phyloP scores from a whole-genome alignment of 2,888 invertebrate species.

The Ctenicera cuprea region DNA sequence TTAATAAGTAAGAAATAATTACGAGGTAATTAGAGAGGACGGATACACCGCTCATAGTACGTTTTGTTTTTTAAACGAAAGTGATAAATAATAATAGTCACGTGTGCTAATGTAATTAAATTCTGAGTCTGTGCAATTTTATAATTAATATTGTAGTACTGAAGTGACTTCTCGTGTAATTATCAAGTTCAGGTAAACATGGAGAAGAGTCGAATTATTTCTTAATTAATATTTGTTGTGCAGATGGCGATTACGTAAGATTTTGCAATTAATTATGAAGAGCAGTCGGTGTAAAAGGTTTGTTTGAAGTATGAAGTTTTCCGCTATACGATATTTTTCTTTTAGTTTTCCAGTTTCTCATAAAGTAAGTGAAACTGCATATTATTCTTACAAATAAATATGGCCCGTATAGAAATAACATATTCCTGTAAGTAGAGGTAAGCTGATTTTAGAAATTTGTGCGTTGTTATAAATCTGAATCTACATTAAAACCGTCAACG shows the following conservation, averaged over 20 bases:
- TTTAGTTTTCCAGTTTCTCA: too few relatives aligned
- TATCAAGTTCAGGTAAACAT: constrained; percentile 51
- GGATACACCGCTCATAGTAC: not conserved
- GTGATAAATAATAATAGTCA: constrained; percentile 31
- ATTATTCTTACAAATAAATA: too few relatives aligned
- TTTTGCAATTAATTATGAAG: not conserved
- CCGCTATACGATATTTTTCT: too few relatives aligned
- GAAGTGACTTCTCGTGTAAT: constrained; percentile 54
- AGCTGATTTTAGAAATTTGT: too few relatives aligned
- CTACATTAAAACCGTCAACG: too few relatives aligned
- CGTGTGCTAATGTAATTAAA: constrained; percentile 19
- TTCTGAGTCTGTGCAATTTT: not conserved
- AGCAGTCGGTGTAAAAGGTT: not conserved
- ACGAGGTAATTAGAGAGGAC: constrained; percentile 24
- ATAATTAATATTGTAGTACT: constrained; percentile 42
- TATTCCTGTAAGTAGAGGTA: too few relatives aligned
- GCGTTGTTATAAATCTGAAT: too few relatives aligned
- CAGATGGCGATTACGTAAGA: not conserved
- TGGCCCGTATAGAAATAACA: too few relatives aligned
- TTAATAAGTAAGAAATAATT: constrained; percentile 18
- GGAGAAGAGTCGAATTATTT: constrained; percentile 7
- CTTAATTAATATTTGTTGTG: constrained; percentile 27
- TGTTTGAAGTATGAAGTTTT: too few relatives aligned
- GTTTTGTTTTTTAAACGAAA: constrained; percentile 19
- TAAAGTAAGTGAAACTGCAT: too few relatives aligned